phyloP scores from a whole-genome alignment of 23 tunicate species.

The Botrylloides violaceus region DNA sequence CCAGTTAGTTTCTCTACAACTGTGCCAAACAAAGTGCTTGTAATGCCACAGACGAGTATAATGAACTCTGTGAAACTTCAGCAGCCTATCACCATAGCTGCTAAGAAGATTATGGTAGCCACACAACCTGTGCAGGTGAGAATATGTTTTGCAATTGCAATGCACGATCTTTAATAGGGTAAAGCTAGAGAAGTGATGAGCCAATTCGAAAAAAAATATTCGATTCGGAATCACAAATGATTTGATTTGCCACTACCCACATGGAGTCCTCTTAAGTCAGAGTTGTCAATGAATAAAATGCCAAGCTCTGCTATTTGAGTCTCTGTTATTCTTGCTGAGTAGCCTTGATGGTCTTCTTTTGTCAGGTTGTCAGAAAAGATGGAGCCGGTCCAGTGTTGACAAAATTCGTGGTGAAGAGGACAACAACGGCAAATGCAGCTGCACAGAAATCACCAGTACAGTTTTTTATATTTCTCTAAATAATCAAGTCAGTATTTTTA shows the following conservation, averaged over 20 bases:
- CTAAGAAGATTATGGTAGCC: constrained; percentile 20
- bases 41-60: constrained; percentile 25
- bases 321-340: too few species aligned
- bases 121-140: constrained; percentile 23
- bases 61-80: constrained; percentile 8
- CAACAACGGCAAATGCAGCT: constrained; percentile 18
- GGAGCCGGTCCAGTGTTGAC: constrained; percentile 23
- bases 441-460: constrained; percentile 12
- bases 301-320: too few species aligned
- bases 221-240: too few species aligned
- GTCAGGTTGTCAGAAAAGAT: constrained; percentile 20
- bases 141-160: too few species aligned
- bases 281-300: too few species aligned
- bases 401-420: constrained; percentile 16
- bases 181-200: too few species aligned
- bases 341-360: too few species aligned
- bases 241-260: too few species aligned
- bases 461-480: not conserved
- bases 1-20: constrained; percentile 15
- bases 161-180: too few species aligned
- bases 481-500: too few species aligned
- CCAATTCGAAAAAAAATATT: too few species aligned
- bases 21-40: not conserved
- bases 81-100: constrained; percentile 20
- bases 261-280: too few species aligned